These are phyloP conservation scores for Myotis planiceps DNA, from an alignment of 2,797 vertebrate genomes.

Conservation along the genomic window DNA sequence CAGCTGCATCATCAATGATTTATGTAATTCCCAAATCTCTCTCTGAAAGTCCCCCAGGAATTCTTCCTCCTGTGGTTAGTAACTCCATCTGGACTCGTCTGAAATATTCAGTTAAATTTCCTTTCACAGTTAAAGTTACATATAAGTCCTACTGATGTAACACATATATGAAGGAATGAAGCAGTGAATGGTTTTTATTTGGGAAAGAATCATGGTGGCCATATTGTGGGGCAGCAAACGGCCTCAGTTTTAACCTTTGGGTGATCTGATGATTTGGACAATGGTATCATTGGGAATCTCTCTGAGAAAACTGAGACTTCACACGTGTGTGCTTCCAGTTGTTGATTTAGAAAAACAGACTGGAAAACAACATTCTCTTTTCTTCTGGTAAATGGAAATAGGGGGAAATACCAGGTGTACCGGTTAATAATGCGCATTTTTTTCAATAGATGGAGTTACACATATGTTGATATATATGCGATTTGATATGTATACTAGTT, in stretches of 20 bases:
- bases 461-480: no score
- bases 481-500: no score
- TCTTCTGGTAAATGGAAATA: background rate
- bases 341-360: background rate
- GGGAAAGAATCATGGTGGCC: background rate
- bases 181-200: background rate
- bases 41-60: background rate
- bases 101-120: constrained; percentile 15
- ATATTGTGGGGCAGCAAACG: background rate
- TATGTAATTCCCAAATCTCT: background rate
- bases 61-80: constrained; percentile 7
- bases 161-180: background rate
- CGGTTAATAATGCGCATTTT: no score
- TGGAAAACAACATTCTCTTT: background rate
- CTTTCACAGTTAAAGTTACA: constrained; percentile 19
- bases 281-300: background rate
- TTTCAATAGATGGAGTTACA: no score
- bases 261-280: background rate
- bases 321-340: background rate
- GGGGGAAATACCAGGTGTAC: background rate
- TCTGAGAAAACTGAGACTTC: background rate
- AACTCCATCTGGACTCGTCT: background rate
- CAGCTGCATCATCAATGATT: constrained; percentile 33
- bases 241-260: background rate
- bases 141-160: background rate